Base-by-base conservation (phyloP, 30 jellyfish, hydroid and myxozoan genomes). In the Clytia hemisphaerica region DNA sequence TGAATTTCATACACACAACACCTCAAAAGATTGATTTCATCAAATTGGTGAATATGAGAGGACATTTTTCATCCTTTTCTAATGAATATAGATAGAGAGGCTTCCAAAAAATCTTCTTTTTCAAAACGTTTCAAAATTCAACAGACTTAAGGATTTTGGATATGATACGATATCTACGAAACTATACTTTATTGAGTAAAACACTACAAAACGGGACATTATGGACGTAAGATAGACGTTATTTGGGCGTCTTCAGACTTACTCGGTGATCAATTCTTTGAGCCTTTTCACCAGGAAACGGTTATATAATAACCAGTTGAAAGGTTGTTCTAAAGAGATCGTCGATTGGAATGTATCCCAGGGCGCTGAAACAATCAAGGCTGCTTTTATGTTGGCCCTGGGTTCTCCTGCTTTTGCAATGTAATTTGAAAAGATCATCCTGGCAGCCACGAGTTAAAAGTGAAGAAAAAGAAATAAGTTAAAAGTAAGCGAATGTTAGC, bases 261-360 rank as follows among this genome's bases (percentile, higher is more conserved):
- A 85, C 96, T 63, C 42, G 54, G 71, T 58, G 0, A 85, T 76
- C 65, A 85, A 27, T 16, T 37, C 49, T n/a, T 63, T 68, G 58
- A 88, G 67, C 36, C 74, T 88, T 59, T 69, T 77, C 2, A 94
- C 76, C 63, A 88, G 63, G 65, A 66, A 85, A 26, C 93, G 75
- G 61, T 88, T 88, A 58, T 82, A 88, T 22, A 88, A 71, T 3
- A 88, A 48, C 86, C 92, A 71, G 82, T 88, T 88, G 10, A 88
- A 29, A 16, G 97, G 97, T 47, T 64, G 47, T 62, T 88, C 97
- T 0, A 88, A 83, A 1, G 97, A 88, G 24, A 6, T 48, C 0
- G 97, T 68, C 14, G 97, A 88, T 33, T 37, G 65, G 76, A 80
- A 75, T 40, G 88, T 36, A 61, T 88, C 92, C 97, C 97, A 88